Conservation (phyloP, 1,140 invertebrate genomes). For the Heliconius eleuchia region DNA sequence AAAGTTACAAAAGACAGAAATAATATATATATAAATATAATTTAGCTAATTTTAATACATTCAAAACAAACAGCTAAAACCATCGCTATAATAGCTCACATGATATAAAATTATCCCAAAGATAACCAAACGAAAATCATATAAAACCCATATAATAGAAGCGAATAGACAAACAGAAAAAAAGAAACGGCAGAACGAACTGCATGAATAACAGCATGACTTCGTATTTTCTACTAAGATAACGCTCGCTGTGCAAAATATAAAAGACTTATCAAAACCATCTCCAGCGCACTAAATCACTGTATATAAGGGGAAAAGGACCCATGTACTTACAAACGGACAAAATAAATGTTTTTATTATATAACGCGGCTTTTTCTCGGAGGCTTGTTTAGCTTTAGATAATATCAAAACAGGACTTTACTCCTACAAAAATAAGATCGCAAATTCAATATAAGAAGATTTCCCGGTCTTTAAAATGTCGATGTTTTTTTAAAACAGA, state of each 20-base stretch:
- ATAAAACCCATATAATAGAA: conserved; percentile 16
- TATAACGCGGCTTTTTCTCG: conserved; percentile 79
- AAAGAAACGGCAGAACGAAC: conserved; percentile 34
- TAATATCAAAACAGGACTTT: conserved; percentile 42
- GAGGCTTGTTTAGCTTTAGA: conserved; percentile 57
- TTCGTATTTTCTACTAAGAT: conserved; percentile 75
- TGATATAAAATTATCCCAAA: not conserved
- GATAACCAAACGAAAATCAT: not conserved
- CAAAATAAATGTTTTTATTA: conserved; percentile 81
- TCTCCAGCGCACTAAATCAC: conserved; percentile 79
- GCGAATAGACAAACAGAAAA: conserved; percentile 29
- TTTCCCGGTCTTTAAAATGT: conserved; percentile 32
- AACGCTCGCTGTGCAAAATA: conserved; percentile 74
- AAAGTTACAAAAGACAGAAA: not conserved
- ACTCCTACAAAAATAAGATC: conserved; percentile 41
- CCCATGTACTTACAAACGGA: conserved; percentile 77
- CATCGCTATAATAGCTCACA: not conserved
- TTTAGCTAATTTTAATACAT: not conserved
- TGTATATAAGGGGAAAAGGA: conserved; percentile 78
- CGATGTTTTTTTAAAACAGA: conserved; percentile 38
- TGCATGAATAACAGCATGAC: conserved; percentile 50
- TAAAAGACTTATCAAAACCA: conserved; percentile 79
- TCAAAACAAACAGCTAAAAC: not conserved
- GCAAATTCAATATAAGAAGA: conserved; percentile 39
- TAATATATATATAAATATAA: no score